phyloP scores from a whole-genome alignment of 2,113 vertebrate genomes.

The Melanocharis versteri region DNA sequence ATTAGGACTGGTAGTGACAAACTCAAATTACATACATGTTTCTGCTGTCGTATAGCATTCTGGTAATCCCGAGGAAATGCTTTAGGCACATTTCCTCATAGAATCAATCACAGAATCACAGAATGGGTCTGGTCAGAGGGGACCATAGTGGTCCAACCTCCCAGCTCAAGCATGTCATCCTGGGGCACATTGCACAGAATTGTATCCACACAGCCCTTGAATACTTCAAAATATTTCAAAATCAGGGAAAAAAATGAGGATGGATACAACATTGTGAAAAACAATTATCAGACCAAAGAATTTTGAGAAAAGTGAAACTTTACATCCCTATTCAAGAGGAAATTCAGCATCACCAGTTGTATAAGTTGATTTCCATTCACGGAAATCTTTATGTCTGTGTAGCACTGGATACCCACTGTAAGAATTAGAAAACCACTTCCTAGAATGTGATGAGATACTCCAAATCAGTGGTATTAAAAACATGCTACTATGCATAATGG shows the following conservation, averaged over 20 bases:
- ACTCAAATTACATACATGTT: fast-evolving
- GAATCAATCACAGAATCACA: background rate
- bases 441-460: background rate
- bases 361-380: background rate
- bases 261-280: background rate
- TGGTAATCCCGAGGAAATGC: background rate
- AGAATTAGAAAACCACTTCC: background rate
- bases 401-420: background rate
- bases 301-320: background rate
- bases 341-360: background rate
- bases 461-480: background rate
- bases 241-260: background rate
- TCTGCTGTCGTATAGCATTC: background rate
- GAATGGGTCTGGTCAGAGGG: background rate
- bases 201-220: fast-evolving
- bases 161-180: background rate
- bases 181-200: too few relatives aligned
- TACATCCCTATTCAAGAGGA: background rate
- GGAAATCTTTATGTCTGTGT: background rate
- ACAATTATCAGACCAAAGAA: background rate
- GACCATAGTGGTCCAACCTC: background rate
- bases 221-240: background rate
- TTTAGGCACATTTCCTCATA: background rate
- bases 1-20: background rate
- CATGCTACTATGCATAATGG: background rate